These are phyloP conservation scores for Dicentrarchus labrax DNA, from an alignment of 2,113 vertebrate genomes.

Conservation along the genomic window DNA sequence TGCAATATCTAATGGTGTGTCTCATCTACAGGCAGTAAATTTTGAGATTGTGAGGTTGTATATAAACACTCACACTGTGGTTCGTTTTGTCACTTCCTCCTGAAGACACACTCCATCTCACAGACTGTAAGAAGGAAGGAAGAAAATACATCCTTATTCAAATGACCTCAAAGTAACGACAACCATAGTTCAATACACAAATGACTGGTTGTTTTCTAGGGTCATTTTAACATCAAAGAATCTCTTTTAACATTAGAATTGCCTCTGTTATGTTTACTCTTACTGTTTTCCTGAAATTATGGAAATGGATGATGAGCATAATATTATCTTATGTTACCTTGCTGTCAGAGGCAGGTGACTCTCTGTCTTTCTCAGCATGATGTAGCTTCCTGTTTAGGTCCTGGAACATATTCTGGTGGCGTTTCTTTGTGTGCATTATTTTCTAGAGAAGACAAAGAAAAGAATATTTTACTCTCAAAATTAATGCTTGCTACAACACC, in stretches of 20 bases:
- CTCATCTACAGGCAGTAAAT: constrained; percentile 47
- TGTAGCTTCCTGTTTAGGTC: constrained; percentile 98
- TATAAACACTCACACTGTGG: constrained; percentile 84
- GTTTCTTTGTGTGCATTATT: constrained; percentile 99
- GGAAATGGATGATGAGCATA: constrained; percentile 24
- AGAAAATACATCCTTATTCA: constrained; percentile 76
- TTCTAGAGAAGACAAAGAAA: constrained; percentile 85
- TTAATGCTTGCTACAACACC: neutral
- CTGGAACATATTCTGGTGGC: constrained; percentile 99
- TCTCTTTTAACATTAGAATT: constrained; percentile 16
- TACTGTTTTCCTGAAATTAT: constrained; percentile 17
- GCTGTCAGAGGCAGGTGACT: constrained; percentile 92
- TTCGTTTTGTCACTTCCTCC: constrained; percentile 91
- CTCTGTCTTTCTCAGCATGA: constrained; percentile 94
- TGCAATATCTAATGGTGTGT: constrained; percentile 57
- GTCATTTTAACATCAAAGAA: constrained; percentile 29
- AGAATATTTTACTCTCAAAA: neutral
- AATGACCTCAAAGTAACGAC: constrained; percentile 58
- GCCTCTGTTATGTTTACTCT: constrained; percentile 20
- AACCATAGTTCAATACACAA: constrained; percentile 57
- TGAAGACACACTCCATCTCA: constrained; percentile 88
- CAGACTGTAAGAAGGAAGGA: constrained; percentile 84
- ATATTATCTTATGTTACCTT: constrained; percentile 86
- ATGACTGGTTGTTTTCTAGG: constrained; percentile 41
- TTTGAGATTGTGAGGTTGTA: constrained; percentile 65